A percentile compares a stretch with the other conserved stretches of the same genome.
phyloP scores from a whole-genome alignment of 2,113 vertebrate genomes.

The Pseudorhombus dupliciocellatus region DNA sequence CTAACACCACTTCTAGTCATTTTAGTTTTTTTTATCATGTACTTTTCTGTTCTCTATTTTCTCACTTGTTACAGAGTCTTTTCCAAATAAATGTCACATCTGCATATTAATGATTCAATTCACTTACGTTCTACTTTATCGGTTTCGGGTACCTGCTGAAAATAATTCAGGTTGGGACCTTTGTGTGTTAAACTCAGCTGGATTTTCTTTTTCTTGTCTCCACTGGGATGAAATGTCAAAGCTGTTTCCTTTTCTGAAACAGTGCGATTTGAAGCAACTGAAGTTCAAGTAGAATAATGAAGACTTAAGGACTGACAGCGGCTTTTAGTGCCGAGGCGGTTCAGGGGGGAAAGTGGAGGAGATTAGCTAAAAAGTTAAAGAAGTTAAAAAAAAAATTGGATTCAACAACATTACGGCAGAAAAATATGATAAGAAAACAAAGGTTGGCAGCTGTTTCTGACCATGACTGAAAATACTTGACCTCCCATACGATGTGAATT shows the following conservation, averaged over 20 bases:
- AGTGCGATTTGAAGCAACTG: neutral
- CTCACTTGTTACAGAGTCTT: too few species aligned
- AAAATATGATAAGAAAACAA: conserved; percentile 35
- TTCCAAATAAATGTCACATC: too few species aligned
- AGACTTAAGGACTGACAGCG: neutral
- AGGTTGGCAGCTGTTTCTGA: conserved; percentile 22
- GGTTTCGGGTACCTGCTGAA: neutral
- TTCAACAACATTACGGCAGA: neutral
- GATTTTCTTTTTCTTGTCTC: conserved; percentile 10
- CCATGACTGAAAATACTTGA: conserved; percentile 6
- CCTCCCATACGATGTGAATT: neutral
- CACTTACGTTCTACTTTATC: neutral
- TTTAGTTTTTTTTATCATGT: too few species aligned
- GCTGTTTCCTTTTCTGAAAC: conserved; percentile 2
- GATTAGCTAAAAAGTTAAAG: too few species aligned
- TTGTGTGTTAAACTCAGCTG: neutral
- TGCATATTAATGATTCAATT: too few species aligned
- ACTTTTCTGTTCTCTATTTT: too few species aligned
- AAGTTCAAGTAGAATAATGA: conserved; percentile 25
- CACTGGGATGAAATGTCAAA: neutral
- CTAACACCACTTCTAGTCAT: too few species aligned
- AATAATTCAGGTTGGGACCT: neutral
- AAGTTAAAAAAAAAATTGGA: too few species aligned
- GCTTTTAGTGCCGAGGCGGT: conserved; percentile 12
- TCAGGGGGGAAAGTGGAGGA: neutral